A percentile compares a stretch with the other conserved stretches of the same genome.
Evolutionary conservation across 2,113 vertebrate genomes (phyloP).

Genomic region (Lepidiolamprologus cunningtoni): DNA sequence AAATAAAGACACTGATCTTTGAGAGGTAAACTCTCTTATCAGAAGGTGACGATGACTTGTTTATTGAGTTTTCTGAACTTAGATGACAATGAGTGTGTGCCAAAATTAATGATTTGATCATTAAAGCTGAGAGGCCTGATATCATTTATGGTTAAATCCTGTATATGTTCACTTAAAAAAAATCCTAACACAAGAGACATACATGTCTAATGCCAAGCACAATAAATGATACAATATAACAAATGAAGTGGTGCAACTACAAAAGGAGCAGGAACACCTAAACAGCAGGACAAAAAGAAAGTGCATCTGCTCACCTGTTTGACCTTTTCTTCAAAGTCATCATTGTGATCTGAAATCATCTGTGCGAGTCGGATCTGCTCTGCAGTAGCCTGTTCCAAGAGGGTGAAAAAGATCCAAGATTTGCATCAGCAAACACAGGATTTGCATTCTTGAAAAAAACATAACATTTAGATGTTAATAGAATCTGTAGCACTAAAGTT

Average conservation of each 20-base stretch:
- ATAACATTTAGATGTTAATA: neutral
- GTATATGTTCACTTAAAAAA: neutral
- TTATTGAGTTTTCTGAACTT: neutral
- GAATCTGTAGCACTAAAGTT: neutral
- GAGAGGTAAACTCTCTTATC: neutral
- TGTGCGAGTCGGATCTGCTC: constrained; percentile 98
- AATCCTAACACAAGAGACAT: neutral
- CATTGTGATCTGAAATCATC: constrained; percentile 99
- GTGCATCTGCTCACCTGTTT: constrained; percentile 81
- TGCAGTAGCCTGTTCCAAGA: constrained; percentile 81
- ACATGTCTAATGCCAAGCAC: neutral
- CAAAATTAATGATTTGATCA: neutral
- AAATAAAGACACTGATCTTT: neutral
- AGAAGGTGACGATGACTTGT: neutral
- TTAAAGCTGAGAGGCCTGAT: neutral
- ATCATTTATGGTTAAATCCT: neutral
- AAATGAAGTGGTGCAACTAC: neutral
- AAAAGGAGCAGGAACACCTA: neutral
- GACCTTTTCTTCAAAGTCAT: constrained; percentile 98
- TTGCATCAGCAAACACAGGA: neutral
- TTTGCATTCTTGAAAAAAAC: neutral
- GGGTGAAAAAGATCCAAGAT: neutral
- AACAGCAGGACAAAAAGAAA: neutral
- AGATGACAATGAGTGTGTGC: neutral
- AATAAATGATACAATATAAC: neutral